Base-by-base conservation (phyloP, 2,888 invertebrate genomes). In the Pachydiplax longipennis region DNA sequence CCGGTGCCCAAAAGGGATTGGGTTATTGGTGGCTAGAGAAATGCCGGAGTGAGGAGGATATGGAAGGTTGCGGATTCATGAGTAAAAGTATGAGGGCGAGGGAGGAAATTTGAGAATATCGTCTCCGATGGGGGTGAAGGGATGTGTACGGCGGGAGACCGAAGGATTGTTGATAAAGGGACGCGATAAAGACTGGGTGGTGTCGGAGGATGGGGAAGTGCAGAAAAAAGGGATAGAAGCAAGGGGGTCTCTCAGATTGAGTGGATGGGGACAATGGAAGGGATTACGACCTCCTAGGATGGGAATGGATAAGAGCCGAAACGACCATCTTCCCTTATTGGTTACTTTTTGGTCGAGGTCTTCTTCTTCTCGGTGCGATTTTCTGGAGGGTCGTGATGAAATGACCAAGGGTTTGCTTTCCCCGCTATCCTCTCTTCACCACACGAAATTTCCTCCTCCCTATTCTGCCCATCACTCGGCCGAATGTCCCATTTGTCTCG, bases 1-100 rank as follows among this genome's bases (percentile, higher is more conserved):
- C 87, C 83, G 35, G 58, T 83, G 83, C 83, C 83, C 87, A 37
- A 65, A 65, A 87, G 87, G 87, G 61, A 87, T 87, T 61, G 87
- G 87, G 87, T 87, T 87, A 87, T 87, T 87, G 87, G 87, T 87
- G 87, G 87, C 87, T 61, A 40, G 87, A 87, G 87, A 87, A 87
- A 87, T 61, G 87, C 87, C 22, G 12, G 61, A 40, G n/a, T 22
- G 37, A 31, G 61, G 15, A 35, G 37, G 22, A 61, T 44, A 44
- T 44, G 44, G 44, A 44, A 44, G 44, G 44, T 10, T 44, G 10
- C 44, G 12, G 37, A 37, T 61, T 58, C 13, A n/a, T 87, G 87
- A 48, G 8, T 12, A n/a, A 31, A 53, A 25, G 61, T 35, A 61
- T 6, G 87, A 40, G 53, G 58, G 65, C 5, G 61, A n/a, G 65